These are phyloP conservation scores for Neoniphon sammara DNA, from an alignment of 2,797 vertebrate species.

Conservation along the genomic window DNA sequence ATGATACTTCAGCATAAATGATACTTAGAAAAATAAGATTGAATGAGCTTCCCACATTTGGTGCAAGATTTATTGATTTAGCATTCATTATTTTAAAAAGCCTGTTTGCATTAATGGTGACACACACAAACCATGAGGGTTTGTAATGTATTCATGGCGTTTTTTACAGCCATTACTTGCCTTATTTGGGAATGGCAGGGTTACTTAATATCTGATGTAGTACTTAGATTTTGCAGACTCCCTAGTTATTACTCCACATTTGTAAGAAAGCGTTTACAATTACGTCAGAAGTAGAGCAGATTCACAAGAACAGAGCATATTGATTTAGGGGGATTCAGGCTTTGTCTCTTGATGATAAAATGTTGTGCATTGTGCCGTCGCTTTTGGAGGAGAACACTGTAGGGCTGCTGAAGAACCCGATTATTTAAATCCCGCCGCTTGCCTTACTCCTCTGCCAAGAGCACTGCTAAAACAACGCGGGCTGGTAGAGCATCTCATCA, in stretches of 20 bases:
- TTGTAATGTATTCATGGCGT: slow-evolving; percentile 24
- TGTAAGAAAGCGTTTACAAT: slow-evolving; percentile 6
- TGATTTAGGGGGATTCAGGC: neutral
- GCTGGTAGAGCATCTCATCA: slow-evolving; percentile 43
- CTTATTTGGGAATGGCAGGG: slow-evolving; percentile 12
- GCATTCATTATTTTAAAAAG: neutral
- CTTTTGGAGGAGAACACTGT: neutral
- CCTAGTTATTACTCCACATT: slow-evolving; percentile 15
- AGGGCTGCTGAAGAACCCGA: slow-evolving; percentile 4
- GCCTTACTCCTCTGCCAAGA: slow-evolving; percentile 34
- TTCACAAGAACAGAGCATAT: slow-evolving; percentile 13
- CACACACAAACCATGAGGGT: neutral
- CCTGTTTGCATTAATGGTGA: neutral
- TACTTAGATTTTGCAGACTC: slow-evolving; percentile 14
- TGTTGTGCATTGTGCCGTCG: neutral
- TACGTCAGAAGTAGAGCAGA: neutral
- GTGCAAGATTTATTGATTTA: slow-evolving; percentile 3
- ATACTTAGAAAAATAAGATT: slow-evolving; percentile 7
- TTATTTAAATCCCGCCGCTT: slow-evolving; percentile 50
- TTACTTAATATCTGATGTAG: slow-evolving; percentile 31
- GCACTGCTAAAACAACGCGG: slow-evolving; percentile 27
- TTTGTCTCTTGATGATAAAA: neutral
- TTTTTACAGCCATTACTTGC: slow-evolving; percentile 20
- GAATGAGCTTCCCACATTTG: slow-evolving; percentile 15
- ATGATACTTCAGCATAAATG: slow-evolving; percentile 39